Base-by-base conservation (phyloP, 2,113 vertebrate genomes). In the Elanus axillaris region DNA sequence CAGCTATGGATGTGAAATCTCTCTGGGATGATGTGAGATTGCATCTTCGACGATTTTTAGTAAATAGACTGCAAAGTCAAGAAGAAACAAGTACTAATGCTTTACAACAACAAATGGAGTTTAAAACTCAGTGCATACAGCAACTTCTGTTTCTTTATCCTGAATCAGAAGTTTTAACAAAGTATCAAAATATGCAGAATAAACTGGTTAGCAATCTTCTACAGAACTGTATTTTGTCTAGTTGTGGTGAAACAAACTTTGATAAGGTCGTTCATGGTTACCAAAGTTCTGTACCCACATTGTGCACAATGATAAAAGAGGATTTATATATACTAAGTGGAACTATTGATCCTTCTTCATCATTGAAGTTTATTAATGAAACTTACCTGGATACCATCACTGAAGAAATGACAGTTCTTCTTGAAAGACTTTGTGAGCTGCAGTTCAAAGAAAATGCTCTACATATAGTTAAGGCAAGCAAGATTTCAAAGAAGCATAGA, bases 121-220 rank as follows among this genome's bases (percentile, higher is more conserved):
- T 98, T 93, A 98, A 98, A 92, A 97, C 96, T 59, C 97, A 97
- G 18, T 98, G 98, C 95, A 95, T 99, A 80, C 98, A 98, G 55
- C 98, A 98, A 38, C 98, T 99, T 90, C 97, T 98, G 50, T 99
- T 99, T 96, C 98, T 99, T 93, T 99, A 99, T 94, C 98, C 99
- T 20, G 98, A 99, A 94, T 96, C 98, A 38, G 99, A 99, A 96
- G 98, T 99, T 88, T 97, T 99, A 91, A 83, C 58, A 16, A 98
- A 98, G 93, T 99, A 99, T 94, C 99, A 99, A 97, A 98, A 80
- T 71, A 96, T 99, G 87, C 99, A 98, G 96, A 97, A 91, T 93
- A 99, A 99, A 88, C 79, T 97, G 23, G 98, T 99, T 66, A 88
- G 96, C 55, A 84, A 95, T 50, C 96, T 99, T 82, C 97, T 99